Evolutionary conservation across 2,797 vertebrate species (phyloP).

Genomic region (Chaetophractus vellerosus): DNA sequence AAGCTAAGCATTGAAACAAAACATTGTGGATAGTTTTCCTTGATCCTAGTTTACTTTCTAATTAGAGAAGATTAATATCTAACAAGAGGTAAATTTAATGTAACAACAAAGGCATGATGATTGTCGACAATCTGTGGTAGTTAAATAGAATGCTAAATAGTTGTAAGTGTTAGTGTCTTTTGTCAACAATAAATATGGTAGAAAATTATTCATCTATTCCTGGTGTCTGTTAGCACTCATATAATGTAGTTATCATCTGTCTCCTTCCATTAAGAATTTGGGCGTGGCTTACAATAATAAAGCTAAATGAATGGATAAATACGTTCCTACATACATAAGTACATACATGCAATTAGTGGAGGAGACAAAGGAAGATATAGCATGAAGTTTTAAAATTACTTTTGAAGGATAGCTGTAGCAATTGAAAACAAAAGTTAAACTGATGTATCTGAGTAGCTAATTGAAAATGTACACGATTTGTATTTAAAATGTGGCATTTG

Average conservation of each 20-base stretch:
- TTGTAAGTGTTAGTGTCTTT: not conserved
- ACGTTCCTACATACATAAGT: not conserved
- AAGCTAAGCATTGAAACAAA: slow-evolving; percentile 77
- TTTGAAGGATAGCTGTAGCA: slow-evolving; percentile 3
- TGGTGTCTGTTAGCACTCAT: not conserved
- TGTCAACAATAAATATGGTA: slow-evolving; percentile 10
- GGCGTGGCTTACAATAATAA: not conserved
- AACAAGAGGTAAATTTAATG: slow-evolving; percentile 54
- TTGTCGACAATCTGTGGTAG: slow-evolving; percentile 19
- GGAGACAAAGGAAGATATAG: not conserved
- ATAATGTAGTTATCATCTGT: not conserved
- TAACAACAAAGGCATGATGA: slow-evolving; percentile 53
- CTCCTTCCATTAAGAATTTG: not conserved
- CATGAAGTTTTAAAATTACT: not conserved
- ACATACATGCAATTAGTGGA: not conserved
- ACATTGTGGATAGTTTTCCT: slow-evolving; percentile 85
- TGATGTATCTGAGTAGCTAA: not conserved
- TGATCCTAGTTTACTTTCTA: slow-evolving; percentile 75
- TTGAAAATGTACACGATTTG: not conserved
- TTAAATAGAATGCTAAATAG: slow-evolving; percentile 22
- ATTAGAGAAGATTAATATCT: slow-evolving; percentile 57
- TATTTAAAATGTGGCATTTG: not conserved
- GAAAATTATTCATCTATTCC: slow-evolving; percentile 39
- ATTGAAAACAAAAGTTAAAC: slow-evolving; percentile 22
- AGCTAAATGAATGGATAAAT: not conserved